Conservation (phyloP, 2,888 invertebrate species). For the Drosophila histrio region DNA sequence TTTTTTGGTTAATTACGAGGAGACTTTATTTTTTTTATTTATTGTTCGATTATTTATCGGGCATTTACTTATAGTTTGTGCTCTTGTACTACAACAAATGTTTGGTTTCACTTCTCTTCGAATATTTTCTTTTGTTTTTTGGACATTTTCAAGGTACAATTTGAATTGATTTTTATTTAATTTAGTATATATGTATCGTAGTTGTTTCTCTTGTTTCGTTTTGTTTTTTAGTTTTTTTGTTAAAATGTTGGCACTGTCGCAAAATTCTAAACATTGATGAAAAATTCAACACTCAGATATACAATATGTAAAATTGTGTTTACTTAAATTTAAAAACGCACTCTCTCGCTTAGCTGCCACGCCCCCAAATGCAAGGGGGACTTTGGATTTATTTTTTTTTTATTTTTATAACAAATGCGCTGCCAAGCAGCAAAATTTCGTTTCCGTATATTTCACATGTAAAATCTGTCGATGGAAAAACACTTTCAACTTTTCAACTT, state of each 20-base stretch:
- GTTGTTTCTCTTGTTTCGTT: not conserved
- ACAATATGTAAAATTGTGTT: slow-evolving; percentile 63
- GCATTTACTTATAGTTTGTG: slow-evolving; percentile 44
- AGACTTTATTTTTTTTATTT: slow-evolving; percentile 32
- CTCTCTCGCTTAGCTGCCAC: slow-evolving; percentile 17
- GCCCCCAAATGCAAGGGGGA: slow-evolving; percentile 3
- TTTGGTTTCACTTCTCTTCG: slow-evolving; percentile 16
- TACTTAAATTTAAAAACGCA: slow-evolving; percentile 48
- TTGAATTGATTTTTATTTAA: slow-evolving; percentile 45
- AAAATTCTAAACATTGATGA: slow-evolving; percentile 68
- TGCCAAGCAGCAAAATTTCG: slow-evolving; percentile 52
- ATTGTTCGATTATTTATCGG: slow-evolving; percentile 47
- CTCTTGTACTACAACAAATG: slow-evolving; percentile 40
- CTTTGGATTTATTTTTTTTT: no score
- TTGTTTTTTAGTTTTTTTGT: slow-evolving; percentile 25
- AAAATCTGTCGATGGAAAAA: slow-evolving; percentile 21
- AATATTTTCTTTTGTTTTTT: slow-evolving; percentile 12
- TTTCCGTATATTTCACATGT: slow-evolving; percentile 39
- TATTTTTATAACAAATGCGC: slow-evolving; percentile 45
- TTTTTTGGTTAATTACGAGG: slow-evolving; percentile 42
- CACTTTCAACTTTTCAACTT: slow-evolving; percentile 28
- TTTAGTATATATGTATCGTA: no score
- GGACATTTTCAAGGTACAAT: slow-evolving; percentile 63
- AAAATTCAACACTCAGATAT: slow-evolving; percentile 72
- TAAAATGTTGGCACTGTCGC: slow-evolving; percentile 58